phyloP scores from a whole-genome alignment of 2,113 vertebrate species.

The Gallinago paraguaiae region DNA sequence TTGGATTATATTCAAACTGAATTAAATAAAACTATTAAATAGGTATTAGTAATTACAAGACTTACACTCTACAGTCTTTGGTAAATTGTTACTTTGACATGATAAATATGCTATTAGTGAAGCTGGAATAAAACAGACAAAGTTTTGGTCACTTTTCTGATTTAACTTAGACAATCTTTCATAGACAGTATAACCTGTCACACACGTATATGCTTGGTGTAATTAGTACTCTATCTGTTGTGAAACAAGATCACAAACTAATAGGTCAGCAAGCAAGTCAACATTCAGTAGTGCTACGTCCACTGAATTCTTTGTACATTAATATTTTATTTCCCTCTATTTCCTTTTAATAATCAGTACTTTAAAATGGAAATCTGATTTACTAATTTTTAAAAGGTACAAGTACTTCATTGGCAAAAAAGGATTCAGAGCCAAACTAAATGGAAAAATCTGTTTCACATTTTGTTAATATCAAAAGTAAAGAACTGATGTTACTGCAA shows the following conservation, averaged over 20 bases:
- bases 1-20: background rate
- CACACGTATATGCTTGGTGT: background rate
- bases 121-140: background rate
- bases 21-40: background rate
- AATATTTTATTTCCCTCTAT: background rate
- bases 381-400: background rate
- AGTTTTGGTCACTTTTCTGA: background rate
- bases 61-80: accelerated
- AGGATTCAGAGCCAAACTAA: background rate
- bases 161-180: background rate
- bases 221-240: accelerated
- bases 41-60: background rate
- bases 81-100: background rate
- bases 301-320: background rate
- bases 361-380: background rate
- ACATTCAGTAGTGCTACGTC: accelerated
- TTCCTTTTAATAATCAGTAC: background rate
- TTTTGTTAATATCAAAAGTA: background rate
- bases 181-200: background rate
- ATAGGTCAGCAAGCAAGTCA: background rate
- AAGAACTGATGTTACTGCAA: background rate
- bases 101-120: background rate
- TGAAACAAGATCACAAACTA: background rate
- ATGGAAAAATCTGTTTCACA: background rate
- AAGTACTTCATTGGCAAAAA: background rate